Percentiles rank a stretch among this genome's conserved stretches.
phyloP scores from a whole-genome alignment of 1,140 invertebrate genomes.

The Leptinotarsa undecemlineata region DNA sequence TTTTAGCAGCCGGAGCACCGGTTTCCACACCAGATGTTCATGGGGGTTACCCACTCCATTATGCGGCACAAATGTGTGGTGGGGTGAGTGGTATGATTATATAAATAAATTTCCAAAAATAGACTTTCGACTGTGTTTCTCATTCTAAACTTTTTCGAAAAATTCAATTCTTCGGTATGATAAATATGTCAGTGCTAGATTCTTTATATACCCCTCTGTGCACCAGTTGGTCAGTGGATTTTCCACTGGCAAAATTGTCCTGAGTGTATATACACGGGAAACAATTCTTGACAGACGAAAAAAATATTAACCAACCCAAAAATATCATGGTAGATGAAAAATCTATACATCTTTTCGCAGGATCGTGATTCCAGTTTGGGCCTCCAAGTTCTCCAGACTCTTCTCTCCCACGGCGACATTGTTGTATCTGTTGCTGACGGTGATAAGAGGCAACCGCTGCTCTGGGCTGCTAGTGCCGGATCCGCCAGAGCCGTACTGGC shows the following conservation, averaged over 20 bases:
- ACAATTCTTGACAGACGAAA: too few species aligned
- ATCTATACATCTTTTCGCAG: constrained; percentile 34
- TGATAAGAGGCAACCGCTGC: constrained; percentile 88
- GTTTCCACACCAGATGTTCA: constrained; percentile 88
- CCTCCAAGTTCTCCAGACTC: constrained; percentile 80
- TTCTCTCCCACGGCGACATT: constrained; percentile 76
- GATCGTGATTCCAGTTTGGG: constrained; percentile 62
- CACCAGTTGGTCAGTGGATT: too few species aligned
- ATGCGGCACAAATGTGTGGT: constrained; percentile 95
- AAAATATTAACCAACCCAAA: too few species aligned
- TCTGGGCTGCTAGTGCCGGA: constrained; percentile 97
- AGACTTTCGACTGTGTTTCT: neutral
- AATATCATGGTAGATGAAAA: too few species aligned
- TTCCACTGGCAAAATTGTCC: too few species aligned
- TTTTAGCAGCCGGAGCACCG: constrained; percentile 81
- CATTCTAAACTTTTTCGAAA: neutral
- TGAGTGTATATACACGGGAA: too few species aligned
- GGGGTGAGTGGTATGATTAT: constrained; percentile 57
- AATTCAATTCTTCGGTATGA: too few species aligned
- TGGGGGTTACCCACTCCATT: constrained; percentile 93
- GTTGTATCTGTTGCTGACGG: constrained; percentile 84
- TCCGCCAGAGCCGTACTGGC: constrained; percentile 87
- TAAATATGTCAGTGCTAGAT: too few species aligned
- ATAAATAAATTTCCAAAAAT: neutral
- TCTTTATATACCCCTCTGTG: too few species aligned